phyloP scores from a whole-genome alignment of 35 echinoderm and acorn worm genomes.

The Stichopus chloronotus region DNA sequence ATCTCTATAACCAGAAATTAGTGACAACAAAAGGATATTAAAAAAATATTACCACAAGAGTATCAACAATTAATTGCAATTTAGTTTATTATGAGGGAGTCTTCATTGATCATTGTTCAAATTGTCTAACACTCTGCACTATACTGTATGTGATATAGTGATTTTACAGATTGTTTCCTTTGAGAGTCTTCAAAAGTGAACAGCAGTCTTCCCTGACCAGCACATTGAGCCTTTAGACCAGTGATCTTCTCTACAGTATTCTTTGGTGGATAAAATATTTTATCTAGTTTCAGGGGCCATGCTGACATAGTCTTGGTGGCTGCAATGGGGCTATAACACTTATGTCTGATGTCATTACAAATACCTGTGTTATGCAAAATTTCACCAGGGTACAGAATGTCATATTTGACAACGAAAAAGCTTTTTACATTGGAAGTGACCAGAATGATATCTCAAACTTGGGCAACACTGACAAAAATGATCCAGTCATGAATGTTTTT shows the following conservation, averaged over 20 bases:
- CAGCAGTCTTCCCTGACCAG: not conserved
- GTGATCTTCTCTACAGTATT: slow-evolving; percentile 1
- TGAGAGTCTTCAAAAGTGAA: not conserved
- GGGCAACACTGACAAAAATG: too few relatives aligned
- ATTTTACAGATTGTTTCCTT: not conserved
- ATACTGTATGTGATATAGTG: not conserved
- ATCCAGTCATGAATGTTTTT: too few relatives aligned
- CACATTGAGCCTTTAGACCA: not conserved
- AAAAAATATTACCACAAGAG: too few relatives aligned
- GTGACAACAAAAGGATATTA: too few relatives aligned
- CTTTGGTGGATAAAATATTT: not conserved
- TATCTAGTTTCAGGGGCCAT: slow-evolving; percentile 7
- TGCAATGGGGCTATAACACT: not conserved
- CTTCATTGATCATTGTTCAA: not conserved
- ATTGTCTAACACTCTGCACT: not conserved
- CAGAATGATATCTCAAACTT: too few relatives aligned
- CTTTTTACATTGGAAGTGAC: too few relatives aligned
- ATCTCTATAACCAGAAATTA: not conserved
- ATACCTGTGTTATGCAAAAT: not conserved
- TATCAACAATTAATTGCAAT: too few relatives aligned
- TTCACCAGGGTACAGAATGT: not conserved
- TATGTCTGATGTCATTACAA: not conserved
- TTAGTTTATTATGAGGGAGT: not conserved
- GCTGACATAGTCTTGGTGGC: not conserved
- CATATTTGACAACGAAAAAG: not conserved